Evolutionary conservation across 2,113 vertebrate species (phyloP).

Genomic region (Siniperca chuatsi): DNA sequence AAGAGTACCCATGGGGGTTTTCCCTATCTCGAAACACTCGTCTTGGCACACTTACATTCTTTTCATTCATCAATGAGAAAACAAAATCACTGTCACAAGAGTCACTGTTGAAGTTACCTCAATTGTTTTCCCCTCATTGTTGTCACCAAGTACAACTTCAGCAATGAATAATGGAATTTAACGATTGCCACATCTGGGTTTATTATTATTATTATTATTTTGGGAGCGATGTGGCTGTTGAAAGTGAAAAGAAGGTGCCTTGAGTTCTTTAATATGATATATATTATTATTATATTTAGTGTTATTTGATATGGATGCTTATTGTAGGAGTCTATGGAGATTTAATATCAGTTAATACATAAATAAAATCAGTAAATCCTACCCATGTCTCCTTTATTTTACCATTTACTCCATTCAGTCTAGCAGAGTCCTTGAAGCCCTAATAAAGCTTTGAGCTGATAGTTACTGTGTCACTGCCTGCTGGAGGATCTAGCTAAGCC

Average conservation of each 20-base stretch:
- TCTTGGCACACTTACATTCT: constrained; percentile 33
- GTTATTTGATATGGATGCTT: not conserved
- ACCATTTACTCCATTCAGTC: not conserved
- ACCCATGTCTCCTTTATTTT: not conserved
- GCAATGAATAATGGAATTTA: constrained; percentile 6
- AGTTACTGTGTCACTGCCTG: not conserved
- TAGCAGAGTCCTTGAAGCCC: constrained; percentile 9
- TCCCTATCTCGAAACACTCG: constrained; percentile 25
- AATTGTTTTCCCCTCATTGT: constrained; percentile 4
- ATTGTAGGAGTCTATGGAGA: not conserved
- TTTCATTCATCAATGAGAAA: constrained; percentile 43
- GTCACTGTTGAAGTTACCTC: constrained; percentile 22
- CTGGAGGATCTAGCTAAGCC: not conserved
- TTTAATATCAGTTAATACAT: not conserved
- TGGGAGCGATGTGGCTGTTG: not conserved
- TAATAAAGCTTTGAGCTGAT: not conserved
- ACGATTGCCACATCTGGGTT: constrained; percentile 6
- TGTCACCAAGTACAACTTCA: constrained; percentile 13
- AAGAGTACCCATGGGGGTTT: constrained; percentile 31
- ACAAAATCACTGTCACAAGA: constrained; percentile 24
- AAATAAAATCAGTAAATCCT: not conserved
- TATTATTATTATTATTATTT: not conserved
- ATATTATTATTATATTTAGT: not conserved
- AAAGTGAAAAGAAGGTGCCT: not conserved
- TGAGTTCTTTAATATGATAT: not conserved